A percentile compares a stretch with the other conserved stretches of the same genome.
phyloP scores from a whole-genome alignment of 2,888 invertebrate genomes.

The Drosophila demipolita region DNA sequence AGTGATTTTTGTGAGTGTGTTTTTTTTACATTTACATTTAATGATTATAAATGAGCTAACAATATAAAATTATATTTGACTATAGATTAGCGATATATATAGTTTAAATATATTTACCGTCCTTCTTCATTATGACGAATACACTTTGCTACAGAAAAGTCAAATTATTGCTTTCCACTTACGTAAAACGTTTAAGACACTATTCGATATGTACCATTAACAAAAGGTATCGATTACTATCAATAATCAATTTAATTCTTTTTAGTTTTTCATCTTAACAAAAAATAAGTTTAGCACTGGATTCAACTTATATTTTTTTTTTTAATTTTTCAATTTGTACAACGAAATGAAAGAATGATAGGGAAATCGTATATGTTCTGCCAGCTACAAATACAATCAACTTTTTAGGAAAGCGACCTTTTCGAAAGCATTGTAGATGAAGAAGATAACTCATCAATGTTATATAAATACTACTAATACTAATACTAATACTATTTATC shows the following conservation, averaged over 20 bases:
- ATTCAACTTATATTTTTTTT: neutral
- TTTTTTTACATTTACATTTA: neutral
- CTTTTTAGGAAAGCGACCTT: neutral
- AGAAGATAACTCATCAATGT: neutral
- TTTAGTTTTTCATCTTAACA: neutral
- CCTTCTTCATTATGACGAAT: neutral
- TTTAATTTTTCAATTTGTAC: neutral
- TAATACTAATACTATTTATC: neutral
- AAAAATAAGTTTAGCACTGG: neutral
- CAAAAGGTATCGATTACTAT: neutral
- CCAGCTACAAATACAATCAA: neutral
- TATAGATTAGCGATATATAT: neutral
- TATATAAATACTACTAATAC: neutral
- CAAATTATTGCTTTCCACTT: neutral
- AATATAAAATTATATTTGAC: neutral
- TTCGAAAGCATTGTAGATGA: neutral
- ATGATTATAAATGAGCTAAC: neutral
- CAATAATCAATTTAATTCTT: neutral
- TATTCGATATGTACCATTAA: neutral
- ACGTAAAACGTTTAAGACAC: neutral
- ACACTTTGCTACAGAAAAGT: neutral
- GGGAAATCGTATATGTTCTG: neutral
- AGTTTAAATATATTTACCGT: neutral
- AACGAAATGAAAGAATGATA: neutral
- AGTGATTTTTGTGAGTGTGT: neutral